Evolutionary conservation across 2,797 vertebrate genomes (phyloP).

Genomic region (Sebastes oblongus): DNA sequence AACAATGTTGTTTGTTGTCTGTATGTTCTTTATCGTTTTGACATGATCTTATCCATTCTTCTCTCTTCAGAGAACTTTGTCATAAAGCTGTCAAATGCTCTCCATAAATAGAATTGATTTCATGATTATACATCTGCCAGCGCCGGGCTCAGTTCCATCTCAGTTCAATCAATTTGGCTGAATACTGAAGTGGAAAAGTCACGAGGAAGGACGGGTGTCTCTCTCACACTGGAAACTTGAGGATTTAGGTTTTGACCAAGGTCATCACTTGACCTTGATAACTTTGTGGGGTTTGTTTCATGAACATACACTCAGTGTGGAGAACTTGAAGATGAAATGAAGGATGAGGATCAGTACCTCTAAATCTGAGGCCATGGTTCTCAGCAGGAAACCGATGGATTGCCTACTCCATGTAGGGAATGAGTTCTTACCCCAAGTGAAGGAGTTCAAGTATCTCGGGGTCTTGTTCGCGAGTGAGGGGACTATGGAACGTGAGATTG

Average conservation of each 20-base stretch:
- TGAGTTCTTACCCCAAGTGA: no score
- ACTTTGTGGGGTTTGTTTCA: neutral
- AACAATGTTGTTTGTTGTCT: slow-evolving; percentile 11
- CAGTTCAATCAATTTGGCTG: slow-evolving; percentile 49
- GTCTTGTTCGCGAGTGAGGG: no score
- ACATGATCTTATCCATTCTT: slow-evolving; percentile 35
- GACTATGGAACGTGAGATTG: no score
- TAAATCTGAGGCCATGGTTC: no score
- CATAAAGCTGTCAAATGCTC: slow-evolving; percentile 53
- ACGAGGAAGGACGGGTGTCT: slow-evolving; percentile 10
- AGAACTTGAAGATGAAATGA: neutral
- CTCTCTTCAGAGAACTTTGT: slow-evolving; percentile 36
- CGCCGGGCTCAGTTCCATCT: slow-evolving; percentile 45
- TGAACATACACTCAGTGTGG: neutral
- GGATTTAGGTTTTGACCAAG: slow-evolving; percentile 8
- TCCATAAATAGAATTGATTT: slow-evolving; percentile 58
- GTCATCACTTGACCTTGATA: slow-evolving; percentile 21
- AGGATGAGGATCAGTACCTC: no score
- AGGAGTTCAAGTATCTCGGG: no score
- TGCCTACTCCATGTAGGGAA: no score
- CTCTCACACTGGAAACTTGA: neutral
- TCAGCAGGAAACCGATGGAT: no score
- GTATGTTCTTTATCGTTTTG: slow-evolving; percentile 1
- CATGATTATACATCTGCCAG: slow-evolving; percentile 46
- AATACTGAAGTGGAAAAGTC: slow-evolving; percentile 51